Conservation (phyloP, 2,888 invertebrate genomes). For the Sarcophaga rosellei region DNA sequence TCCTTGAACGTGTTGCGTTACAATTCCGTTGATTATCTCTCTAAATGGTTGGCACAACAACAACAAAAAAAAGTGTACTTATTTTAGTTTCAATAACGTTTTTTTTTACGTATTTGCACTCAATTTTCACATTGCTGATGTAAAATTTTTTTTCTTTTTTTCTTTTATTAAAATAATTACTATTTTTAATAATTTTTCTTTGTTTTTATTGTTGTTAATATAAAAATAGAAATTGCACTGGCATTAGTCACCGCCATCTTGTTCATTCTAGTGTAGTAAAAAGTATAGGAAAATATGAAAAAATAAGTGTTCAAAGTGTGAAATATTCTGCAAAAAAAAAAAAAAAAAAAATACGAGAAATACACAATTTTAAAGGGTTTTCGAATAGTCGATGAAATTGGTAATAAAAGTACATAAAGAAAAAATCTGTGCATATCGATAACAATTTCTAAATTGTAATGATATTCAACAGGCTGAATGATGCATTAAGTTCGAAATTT, state of each 20-base stretch:
- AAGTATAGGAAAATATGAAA: not conserved
- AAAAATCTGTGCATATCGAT: no score
- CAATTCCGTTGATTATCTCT: no score
- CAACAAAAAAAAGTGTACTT: no score
- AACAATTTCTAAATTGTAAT: no score
- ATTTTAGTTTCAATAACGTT: no score
- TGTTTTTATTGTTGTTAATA: constrained; percentile 3
- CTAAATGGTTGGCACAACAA: no score
- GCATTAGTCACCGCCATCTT: constrained; percentile 53
- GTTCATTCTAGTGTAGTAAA: constrained; percentile 48
- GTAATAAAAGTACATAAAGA: no score
- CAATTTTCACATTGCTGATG: constrained; percentile 29
- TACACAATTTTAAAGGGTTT: constrained; percentile 17
- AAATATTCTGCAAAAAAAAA: constrained; percentile 16
- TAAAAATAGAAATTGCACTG: constrained; percentile 54
- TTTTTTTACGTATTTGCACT: not conserved
- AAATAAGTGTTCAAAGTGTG: constrained; percentile 15
- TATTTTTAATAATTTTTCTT: constrained; percentile 3
- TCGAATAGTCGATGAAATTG: not conserved
- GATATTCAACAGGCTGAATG: no score
- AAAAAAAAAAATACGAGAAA: no score
- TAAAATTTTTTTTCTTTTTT: not conserved
- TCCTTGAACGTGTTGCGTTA: no score
- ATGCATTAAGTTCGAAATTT: no score
- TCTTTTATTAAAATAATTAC: constrained; percentile 17